A percentile compares a stretch with the other conserved stretches of the same genome.
Conservation (phyloP, 2,797 vertebrate species). For the Gymnoscopelus braueri region DNA sequence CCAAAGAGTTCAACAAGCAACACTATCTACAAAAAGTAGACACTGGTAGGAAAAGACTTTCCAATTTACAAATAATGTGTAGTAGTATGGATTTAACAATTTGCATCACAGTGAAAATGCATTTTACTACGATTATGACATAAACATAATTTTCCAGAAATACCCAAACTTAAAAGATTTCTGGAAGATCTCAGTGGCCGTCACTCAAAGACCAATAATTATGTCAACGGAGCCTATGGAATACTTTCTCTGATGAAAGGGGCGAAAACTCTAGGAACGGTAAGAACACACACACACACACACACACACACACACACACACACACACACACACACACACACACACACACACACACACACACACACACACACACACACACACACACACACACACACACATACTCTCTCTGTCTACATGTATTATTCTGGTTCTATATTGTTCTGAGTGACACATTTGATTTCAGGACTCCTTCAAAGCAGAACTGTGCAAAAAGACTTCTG, state of each 20-base stretch:
- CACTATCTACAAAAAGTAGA: not conserved
- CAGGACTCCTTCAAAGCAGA: slow-evolving; percentile 7
- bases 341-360: too few species aligned
- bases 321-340: too few species aligned
- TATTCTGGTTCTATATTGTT: not conserved
- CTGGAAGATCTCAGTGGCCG: slow-evolving; percentile 39
- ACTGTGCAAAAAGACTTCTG: too few species aligned
- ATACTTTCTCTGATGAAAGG: slow-evolving; percentile 61
- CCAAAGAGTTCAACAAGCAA: too few species aligned
- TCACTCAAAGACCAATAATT: slow-evolving; percentile 42
- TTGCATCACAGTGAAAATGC: too few species aligned
- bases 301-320: too few species aligned
- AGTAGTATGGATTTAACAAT: too few species aligned
- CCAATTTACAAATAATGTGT: not conserved
- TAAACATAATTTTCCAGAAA: slow-evolving; percentile 45
- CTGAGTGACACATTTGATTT: slow-evolving; percentile 10
- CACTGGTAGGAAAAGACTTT: slow-evolving; percentile 37
- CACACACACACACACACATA: too few species aligned
- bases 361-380: too few species aligned
- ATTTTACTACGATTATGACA: too few species aligned
- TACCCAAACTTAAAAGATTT: slow-evolving; percentile 39
- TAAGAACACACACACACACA: not conserved
- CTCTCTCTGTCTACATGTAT: too few species aligned
- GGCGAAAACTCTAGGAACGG: not conserved
- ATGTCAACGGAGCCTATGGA: slow-evolving; percentile 51